Conservation (phyloP, 2,888 invertebrate genomes). For the Trichacis sp. region DNA sequence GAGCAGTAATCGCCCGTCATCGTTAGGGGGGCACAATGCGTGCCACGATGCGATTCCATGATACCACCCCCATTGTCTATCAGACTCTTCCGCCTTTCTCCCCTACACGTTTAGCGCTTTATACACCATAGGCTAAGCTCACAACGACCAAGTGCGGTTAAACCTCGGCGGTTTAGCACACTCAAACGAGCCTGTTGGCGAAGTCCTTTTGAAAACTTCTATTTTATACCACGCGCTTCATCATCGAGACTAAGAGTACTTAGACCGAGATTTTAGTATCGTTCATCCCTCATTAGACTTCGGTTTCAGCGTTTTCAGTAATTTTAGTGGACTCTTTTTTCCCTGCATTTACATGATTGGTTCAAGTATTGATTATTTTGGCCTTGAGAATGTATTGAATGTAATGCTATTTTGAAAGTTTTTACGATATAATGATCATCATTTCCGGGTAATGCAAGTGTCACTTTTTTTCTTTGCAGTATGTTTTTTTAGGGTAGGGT, state of each 20-base stretch:
- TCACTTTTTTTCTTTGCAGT: too few relatives aligned
- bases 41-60: conserved; percentile 63
- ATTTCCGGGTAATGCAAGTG: too few relatives aligned
- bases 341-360: too few relatives aligned
- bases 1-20: conserved; percentile 62
- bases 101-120: conserved; percentile 25
- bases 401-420: too few relatives aligned
- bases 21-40: conserved; percentile 59
- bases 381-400: too few relatives aligned
- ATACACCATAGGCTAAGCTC: conserved; percentile 45
- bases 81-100: conserved; percentile 40
- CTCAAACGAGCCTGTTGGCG: conserved; percentile 64
- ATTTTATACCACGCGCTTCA: conserved; percentile 12
- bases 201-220: conserved; percentile 36
- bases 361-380: too few relatives aligned
- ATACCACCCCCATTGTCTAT: conserved; percentile 65
- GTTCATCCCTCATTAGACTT: neutral
- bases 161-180: conserved; percentile 62
- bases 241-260: conserved; percentile 23
- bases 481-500: too few relatives aligned
- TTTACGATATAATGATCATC: too few relatives aligned
- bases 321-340: neutral
- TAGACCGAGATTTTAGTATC: conserved; percentile 25
- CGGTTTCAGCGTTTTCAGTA: neutral
- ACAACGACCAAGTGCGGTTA: conserved; percentile 62